Conservation (phyloP, 2,113 vertebrate genomes). For the Hippocampus mohnikei region DNA sequence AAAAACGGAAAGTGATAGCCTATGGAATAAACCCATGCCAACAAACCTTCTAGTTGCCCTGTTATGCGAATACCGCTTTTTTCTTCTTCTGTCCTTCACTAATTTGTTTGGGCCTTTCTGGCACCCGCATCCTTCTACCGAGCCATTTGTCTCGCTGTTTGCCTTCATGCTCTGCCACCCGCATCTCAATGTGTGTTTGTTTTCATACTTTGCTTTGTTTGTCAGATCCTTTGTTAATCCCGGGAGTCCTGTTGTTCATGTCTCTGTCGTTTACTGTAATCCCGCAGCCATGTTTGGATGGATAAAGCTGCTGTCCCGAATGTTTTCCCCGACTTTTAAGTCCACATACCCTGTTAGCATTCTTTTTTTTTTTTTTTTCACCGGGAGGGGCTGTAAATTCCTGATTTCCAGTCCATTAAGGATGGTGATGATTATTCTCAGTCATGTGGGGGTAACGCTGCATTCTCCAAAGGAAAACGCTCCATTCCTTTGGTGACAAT, state of each 20-base stretch:
- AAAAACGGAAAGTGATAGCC: too few species aligned
- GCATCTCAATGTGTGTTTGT: not conserved
- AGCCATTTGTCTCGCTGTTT: not conserved
- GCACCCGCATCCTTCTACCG: not conserved
- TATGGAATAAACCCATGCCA: too few species aligned
- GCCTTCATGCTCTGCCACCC: not conserved
- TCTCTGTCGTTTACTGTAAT: not conserved
- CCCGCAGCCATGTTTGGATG: not conserved
- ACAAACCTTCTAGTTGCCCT: too few species aligned
- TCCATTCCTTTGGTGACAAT: not conserved
- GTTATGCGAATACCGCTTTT: not conserved
- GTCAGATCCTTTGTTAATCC: conserved; percentile 1
- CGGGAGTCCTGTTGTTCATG: not conserved
- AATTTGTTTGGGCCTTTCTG: not conserved
- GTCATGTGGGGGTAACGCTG: not conserved
- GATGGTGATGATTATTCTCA: not conserved
- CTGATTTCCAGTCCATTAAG: not conserved
- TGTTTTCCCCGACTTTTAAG: not conserved
- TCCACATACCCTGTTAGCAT: not conserved
- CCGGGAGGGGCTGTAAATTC: not conserved
- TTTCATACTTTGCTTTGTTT: not conserved
- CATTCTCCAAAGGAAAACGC: not conserved
- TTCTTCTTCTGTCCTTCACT: not conserved
- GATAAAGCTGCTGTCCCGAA: not conserved
- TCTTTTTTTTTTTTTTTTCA: not conserved